Evolutionary conservation across 2,797 vertebrate genomes (phyloP).

Genomic region (Nothura maculosa): DNA sequence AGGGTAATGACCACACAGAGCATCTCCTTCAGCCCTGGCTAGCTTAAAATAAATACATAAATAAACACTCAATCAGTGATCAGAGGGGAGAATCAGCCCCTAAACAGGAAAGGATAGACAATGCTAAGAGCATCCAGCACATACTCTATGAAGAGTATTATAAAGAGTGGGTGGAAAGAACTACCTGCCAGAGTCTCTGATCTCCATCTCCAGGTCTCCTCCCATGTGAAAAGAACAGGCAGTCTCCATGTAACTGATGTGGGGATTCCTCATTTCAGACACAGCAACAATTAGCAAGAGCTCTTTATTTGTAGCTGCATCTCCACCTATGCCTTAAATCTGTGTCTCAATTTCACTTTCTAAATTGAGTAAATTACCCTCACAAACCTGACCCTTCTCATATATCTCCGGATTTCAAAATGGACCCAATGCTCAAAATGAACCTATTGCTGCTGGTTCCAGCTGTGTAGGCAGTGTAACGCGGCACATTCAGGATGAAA

Average conservation of each 20-base stretch:
- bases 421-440: constrained; percentile 58
- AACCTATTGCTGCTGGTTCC: constrained; percentile 43
- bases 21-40: neutral
- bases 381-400: constrained; percentile 42
- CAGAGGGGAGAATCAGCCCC: neutral
- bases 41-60: neutral
- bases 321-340: constrained; percentile 37
- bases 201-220: neutral
- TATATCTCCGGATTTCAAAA: constrained; percentile 53
- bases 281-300: constrained; percentile 4
- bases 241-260: neutral
- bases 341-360: constrained; percentile 56
- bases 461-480: constrained; percentile 38
- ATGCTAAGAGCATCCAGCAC: neutral
- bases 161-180: neutral
- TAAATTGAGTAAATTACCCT: neutral
- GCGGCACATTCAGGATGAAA: constrained; percentile 27
- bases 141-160: neutral
- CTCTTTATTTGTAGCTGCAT: constrained; percentile 37
- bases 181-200: neutral
- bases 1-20: neutral
- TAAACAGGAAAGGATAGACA: neutral
- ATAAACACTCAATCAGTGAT: neutral
- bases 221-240: neutral
- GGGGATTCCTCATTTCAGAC: neutral